Percentiles rank a stretch among this genome's conserved stretches.
These are phyloP conservation scores for Lithophane semibrunnea DNA, from an alignment of 2,888 invertebrate genomes.

Conservation along the genomic window DNA sequence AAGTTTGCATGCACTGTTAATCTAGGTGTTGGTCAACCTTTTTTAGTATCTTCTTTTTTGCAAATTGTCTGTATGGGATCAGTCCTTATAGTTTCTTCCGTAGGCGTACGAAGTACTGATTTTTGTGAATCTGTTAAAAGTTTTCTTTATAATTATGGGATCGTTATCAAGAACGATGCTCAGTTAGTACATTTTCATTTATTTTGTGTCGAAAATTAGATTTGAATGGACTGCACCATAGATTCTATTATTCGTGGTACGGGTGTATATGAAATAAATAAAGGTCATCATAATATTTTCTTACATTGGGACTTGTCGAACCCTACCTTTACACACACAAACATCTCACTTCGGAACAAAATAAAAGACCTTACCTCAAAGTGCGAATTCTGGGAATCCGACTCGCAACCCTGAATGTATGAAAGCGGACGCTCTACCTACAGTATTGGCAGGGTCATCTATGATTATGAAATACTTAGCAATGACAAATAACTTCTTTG, in stretches of 20 bases:
- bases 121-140: not conserved
- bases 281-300: not conserved
- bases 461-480: constrained; percentile 2
- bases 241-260: not conserved
- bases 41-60: constrained; percentile 5
- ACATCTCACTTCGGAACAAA: constrained; percentile 11
- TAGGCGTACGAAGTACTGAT: not conserved
- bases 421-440: not conserved
- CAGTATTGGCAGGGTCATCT: constrained; percentile 7
- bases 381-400: constrained; percentile 33
- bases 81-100: not conserved
- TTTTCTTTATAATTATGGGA: not conserved
- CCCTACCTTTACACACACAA: not conserved
- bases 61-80: not conserved
- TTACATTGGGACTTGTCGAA: not conserved
- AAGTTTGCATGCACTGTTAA: not conserved
- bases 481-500: constrained; percentile 13
- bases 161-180: not conserved
- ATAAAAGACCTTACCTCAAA: constrained; percentile 10
- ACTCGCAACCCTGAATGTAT: constrained; percentile 26
- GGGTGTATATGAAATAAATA: not conserved
- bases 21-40: not conserved
- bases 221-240: not conserved
- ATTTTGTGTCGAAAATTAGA: not conserved
- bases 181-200: not conserved